Evolutionary conservation across 2,888 invertebrate genomes (phyloP), one percentile per base, ranked within the genome.

Genomic region (Malthinus flaveolus): DNA sequence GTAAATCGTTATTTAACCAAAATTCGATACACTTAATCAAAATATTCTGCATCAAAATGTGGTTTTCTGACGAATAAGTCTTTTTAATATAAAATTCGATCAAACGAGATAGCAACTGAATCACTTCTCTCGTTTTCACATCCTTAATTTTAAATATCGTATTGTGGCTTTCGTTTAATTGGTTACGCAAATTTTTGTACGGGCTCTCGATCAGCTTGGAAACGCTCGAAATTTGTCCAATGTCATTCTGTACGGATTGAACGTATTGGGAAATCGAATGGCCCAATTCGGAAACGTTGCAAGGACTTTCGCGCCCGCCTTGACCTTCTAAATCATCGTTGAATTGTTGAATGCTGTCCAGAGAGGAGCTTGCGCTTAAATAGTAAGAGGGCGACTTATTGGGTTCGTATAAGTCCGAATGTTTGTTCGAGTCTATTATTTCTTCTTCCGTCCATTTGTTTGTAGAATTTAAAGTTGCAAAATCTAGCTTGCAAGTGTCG

Each of bases 11-110:
- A 5, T 70, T 66, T 51, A 79, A 64, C 79, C 79, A 79, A 70
- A 79, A 79, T 58, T 79, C 78, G 49, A 79, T 79, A 56, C 76
- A 76, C 66, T 78, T 77, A 60, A 79, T 63, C 33, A 79, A 68
- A 60, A 79, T 74, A 63, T 79, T 79, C 65, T 79, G 79, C 79
- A 79, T 79, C 50, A 79, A 65, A 63, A 79, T 79, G 60, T 79
- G 79, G 66, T 79, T 79, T 61, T 79, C 79, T 1, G 78, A 74
- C 11, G 71, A 68, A 62, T 79, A 75, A 12, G 78, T 75, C 58
- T 74, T 74, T 53, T 72, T 73, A 35, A 77, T 78, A 57, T 79
- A 79, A 68, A 79, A 79, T 60, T 79, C 78, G 4, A 79, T 71
- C 31, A 79, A 57, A 33, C 66, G 65, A 1, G 77, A 75, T 1